phyloP scores from a whole-genome alignment of 2,797 vertebrate genomes.

The Ptychadena robeensis region DNA sequence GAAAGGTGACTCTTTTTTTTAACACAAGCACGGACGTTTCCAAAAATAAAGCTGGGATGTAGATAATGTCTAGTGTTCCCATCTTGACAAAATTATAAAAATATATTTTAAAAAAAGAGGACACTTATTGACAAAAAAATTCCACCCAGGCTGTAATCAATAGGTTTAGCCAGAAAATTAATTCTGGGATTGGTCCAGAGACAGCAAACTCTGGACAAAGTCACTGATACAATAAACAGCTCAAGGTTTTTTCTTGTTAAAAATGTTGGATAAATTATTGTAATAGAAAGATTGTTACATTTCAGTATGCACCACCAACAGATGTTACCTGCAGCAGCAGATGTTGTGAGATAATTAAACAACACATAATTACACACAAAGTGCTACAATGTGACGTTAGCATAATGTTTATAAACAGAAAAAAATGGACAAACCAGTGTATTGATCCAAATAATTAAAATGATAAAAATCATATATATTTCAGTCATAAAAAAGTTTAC shows the following conservation, averaged over 20 bases:
- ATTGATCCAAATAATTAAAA: background rate
- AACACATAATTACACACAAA: conserved; percentile 49
- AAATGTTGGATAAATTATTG: conserved; percentile 5
- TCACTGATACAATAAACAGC: background rate
- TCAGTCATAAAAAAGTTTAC: background rate
- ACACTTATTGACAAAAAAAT: conserved; percentile 44
- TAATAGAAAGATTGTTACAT: conserved; percentile 3
- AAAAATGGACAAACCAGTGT: background rate
- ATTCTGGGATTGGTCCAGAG: conserved; percentile 33
- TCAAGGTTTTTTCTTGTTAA: background rate
- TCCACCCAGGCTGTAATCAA: conserved; percentile 26
- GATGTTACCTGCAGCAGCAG: conserved; percentile 48
- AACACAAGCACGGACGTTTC: background rate
- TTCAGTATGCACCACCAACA: conserved; percentile 5
- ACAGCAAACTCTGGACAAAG: background rate
- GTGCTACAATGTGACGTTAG: conserved; percentile 16
- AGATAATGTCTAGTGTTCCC: background rate
- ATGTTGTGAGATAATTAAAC: conserved; percentile 49
- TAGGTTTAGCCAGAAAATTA: conserved; percentile 22
- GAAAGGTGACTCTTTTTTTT: conserved; percentile 10
- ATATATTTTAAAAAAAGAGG: too few relatives aligned
- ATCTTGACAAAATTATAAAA: conserved; percentile 6
- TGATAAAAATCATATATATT: background rate
- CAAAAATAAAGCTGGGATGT: background rate
- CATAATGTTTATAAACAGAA: conserved; percentile 10